Conservation (phyloP, 1,140 invertebrate species). For the Drosophila murphyi region DNA sequence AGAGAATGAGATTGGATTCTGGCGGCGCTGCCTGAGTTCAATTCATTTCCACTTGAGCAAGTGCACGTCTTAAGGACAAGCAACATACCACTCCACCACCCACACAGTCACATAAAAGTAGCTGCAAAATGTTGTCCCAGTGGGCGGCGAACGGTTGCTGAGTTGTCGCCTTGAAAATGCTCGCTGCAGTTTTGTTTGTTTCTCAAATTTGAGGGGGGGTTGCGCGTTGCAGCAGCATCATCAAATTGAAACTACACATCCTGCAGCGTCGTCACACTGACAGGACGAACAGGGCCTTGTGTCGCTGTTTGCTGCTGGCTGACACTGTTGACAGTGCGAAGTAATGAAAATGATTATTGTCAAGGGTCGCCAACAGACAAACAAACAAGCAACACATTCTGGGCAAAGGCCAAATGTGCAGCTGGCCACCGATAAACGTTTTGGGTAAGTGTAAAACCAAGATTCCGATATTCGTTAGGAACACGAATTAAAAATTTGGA, state of each 20-base stretch:
- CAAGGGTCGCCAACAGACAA: constrained; percentile 57
- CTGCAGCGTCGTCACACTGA: constrained; percentile 28
- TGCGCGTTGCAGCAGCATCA: constrained; percentile 47
- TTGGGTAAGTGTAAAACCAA: not conserved
- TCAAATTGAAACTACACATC: constrained; percentile 73
- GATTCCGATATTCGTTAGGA: not conserved
- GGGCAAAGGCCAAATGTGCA: constrained; percentile 2
- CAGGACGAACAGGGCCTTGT: constrained; percentile 9
- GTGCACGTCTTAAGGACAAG: constrained; percentile 74
- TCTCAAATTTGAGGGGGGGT: constrained; percentile 49
- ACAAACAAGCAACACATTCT: constrained; percentile 21
- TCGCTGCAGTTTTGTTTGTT: constrained; percentile 65
- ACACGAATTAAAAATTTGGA: constrained; percentile 55
- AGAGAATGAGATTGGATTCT: constrained; percentile 81
- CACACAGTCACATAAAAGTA: constrained; percentile 55
- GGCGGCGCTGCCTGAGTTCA: constrained; percentile 66
- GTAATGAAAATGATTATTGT: constrained; percentile 78
- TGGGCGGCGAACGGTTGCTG: constrained; percentile 48
- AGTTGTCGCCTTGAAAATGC: constrained; percentile 56
- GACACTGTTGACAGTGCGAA: constrained; percentile 73
- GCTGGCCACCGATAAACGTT: constrained; percentile 9
- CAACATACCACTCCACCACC: not conserved
- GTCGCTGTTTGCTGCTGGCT: constrained; percentile 45
- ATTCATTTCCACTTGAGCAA: constrained; percentile 83
- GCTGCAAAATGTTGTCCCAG: constrained; percentile 67